These are phyloP conservation scores for Balearica regulorum DNA, from an alignment of 2,797 vertebrate species.

Conservation along the genomic window DNA sequence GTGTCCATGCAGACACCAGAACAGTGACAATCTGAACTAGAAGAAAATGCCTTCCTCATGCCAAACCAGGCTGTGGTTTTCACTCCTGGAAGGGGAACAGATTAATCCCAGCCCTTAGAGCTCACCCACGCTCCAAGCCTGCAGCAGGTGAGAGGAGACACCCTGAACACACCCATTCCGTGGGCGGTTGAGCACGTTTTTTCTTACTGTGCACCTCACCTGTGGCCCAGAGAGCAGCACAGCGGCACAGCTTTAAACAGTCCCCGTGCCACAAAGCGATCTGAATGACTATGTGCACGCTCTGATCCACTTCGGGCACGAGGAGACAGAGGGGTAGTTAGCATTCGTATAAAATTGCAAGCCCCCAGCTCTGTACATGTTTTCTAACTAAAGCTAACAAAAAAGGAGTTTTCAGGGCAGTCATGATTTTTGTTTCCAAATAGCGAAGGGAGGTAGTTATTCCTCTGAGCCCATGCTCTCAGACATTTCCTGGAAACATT, in stretches of 20 bases:
- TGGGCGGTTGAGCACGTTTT: background rate
- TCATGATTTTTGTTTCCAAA: conserved; percentile 20
- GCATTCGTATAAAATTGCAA: background rate
- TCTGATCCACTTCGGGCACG: background rate
- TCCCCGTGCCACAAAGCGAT: background rate
- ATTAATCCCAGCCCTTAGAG: background rate
- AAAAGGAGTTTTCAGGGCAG: background rate
- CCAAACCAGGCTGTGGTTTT: background rate
- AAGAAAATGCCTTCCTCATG: background rate
- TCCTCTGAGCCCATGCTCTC: background rate
- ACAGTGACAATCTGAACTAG: background rate
- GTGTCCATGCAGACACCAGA: background rate
- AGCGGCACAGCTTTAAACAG: background rate
- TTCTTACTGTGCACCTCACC: background rate
- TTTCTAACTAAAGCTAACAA: background rate
- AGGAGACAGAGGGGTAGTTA: background rate
- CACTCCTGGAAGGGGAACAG: background rate
- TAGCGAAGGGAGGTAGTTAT: background rate
- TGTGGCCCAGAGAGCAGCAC: background rate
- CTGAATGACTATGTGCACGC: background rate
- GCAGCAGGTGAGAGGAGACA: background rate
- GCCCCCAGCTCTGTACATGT: background rate
- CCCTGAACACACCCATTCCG: rapidly evolving
- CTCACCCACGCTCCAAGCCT: rapidly evolving
- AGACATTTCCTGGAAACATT: conserved; percentile 23